Conservation (phyloP, 2,888 invertebrate genomes). For the Ichneumoninae sp. region DNA sequence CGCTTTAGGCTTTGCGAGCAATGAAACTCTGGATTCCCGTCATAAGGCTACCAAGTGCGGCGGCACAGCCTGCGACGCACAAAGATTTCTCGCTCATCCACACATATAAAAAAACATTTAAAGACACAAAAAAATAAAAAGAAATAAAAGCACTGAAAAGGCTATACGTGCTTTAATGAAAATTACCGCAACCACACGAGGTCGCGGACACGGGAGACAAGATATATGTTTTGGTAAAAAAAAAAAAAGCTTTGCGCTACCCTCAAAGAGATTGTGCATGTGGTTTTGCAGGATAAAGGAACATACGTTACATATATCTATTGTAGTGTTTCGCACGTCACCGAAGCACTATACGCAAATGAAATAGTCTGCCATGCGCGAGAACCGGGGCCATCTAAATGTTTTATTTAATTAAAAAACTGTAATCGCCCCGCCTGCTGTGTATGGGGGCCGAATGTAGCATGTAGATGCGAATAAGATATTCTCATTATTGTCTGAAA, state of each 20-base stretch:
- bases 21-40: conserved; percentile 39
- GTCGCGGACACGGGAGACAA: conserved; percentile 18
- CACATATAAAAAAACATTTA: conserved; percentile 11
- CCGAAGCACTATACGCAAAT: not conserved
- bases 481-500: not conserved
- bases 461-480: not conserved
- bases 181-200: conserved; percentile 46
- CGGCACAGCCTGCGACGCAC: not conserved
- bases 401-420: not conserved
- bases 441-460: not conserved
- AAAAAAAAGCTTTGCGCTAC: conserved; percentile 28
- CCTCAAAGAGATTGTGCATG: conserved; percentile 50
- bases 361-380: not conserved
- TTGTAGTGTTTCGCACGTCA: not conserved
- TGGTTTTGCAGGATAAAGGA: conserved; percentile 27
- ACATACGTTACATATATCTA: conserved; percentile 11
- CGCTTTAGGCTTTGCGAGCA: conserved; percentile 13
- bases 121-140: conserved; percentile 10
- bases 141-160: conserved; percentile 15
- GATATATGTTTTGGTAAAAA: conserved; percentile 29
- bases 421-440: not conserved
- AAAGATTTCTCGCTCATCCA: conserved; percentile 27
- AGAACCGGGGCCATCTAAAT: not conserved
- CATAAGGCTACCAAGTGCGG: conserved; percentile 9
- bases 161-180: conserved; percentile 59